Evolutionary conservation across 2,797 vertebrate genomes (phyloP).

Genomic region (Phrynocephalus forsythii): DNA sequence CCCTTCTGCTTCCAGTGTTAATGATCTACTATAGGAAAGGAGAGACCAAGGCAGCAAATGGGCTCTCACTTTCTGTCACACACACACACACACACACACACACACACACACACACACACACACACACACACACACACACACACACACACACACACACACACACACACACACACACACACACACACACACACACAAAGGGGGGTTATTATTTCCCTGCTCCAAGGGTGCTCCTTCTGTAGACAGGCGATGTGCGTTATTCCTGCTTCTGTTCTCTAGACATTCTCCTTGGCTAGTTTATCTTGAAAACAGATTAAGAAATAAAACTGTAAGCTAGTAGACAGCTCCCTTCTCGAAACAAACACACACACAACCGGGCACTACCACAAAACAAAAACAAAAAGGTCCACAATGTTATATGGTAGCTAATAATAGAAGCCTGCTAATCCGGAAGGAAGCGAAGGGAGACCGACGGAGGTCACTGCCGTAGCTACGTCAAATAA

Average conservation of each 20-base stretch:
- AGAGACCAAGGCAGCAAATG: neutral
- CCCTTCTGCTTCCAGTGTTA: conserved; percentile 29
- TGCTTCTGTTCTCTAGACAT: neutral
- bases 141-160: neutral
- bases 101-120: neutral
- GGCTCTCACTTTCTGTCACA: too few relatives aligned
- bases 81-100: neutral
- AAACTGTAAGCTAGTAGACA: neutral
- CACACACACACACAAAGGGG: neutral
- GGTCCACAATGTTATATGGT: neutral
- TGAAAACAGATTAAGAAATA: too few relatives aligned
- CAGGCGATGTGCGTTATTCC: neutral
- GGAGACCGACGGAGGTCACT: conserved; percentile 41
- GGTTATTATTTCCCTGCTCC: conserved; percentile 4
- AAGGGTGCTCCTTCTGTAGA: neutral
- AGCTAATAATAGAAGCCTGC: conserved; percentile 35
- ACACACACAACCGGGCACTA: neutral
- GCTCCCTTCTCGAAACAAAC: neutral
- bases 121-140: too few relatives aligned
- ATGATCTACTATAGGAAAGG: conserved; percentile 36
- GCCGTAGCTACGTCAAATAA: conserved; percentile 32
- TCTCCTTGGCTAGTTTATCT: neutral
- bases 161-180: too few relatives aligned
- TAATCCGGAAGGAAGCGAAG: conserved; percentile 41
- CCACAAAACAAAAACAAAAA: too few relatives aligned